Evolutionary conservation across 1,140 invertebrate genomes (phyloP).

Genomic region (Psilanteris sp.): DNA sequence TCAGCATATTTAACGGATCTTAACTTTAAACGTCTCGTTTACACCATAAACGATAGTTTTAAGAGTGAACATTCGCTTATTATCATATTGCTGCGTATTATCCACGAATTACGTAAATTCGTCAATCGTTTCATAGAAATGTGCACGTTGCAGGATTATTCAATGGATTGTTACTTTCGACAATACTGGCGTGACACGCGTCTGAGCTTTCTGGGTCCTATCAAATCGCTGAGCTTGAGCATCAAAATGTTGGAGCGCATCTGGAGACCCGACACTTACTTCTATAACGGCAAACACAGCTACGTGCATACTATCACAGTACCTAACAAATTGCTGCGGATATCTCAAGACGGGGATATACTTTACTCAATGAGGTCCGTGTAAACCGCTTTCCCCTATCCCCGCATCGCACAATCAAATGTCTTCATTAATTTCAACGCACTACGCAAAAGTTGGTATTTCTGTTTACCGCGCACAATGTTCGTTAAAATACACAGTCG

Average conservation of each 20-base stretch:
- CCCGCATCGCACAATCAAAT: too few species aligned
- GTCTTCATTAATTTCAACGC: not conserved
- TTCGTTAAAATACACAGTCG: too few species aligned
- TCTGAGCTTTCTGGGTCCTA: constrained; percentile 90
- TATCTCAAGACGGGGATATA: constrained; percentile 93
- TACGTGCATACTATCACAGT: constrained; percentile 97
- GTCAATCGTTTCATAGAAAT: too few species aligned
- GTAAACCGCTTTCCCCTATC: too few species aligned
- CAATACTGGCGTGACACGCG: constrained; percentile 93
- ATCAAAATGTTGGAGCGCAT: constrained; percentile 96
- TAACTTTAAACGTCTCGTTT: too few species aligned
- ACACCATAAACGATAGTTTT: too few species aligned
- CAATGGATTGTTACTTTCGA: constrained; percentile 98
- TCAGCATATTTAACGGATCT: too few species aligned
- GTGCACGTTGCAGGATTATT: constrained; percentile 90
- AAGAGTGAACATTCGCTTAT: too few species aligned
- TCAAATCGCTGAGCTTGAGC: constrained; percentile 89
- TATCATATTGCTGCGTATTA: too few species aligned
- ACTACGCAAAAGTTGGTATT: too few species aligned
- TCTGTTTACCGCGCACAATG: too few species aligned
- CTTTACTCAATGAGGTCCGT: constrained; percentile 95
- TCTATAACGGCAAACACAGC: constrained; percentile 94
- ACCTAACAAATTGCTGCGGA: constrained; percentile 94
- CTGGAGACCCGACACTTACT: constrained; percentile 97
- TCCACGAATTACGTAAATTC: too few species aligned